These are phyloP conservation scores for Chloropsis hardwickii DNA, from an alignment of 2,113 vertebrate genomes.

Conservation along the genomic window DNA sequence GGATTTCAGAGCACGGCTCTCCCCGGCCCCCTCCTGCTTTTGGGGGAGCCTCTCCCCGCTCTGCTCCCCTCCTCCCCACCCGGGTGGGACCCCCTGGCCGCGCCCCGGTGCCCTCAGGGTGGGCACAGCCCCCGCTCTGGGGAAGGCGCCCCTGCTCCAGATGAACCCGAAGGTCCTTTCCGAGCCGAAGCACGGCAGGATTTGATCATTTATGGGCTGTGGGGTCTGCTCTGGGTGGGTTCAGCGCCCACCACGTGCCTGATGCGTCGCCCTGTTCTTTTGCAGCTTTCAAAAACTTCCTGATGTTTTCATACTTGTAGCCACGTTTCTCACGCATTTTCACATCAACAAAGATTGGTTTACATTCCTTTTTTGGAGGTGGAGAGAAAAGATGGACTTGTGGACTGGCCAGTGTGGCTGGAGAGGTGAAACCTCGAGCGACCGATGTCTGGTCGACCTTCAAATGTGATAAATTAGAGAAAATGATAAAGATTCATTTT, in stretches of 20 bases:
- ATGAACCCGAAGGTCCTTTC: background rate
- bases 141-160: background rate
- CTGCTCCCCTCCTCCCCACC: background rate
- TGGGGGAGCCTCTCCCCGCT: background rate
- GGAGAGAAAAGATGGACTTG: no score
- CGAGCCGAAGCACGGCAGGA: accelerated
- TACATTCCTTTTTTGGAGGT: no score
- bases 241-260: accelerated
- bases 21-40: background rate
- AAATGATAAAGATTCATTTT: no score
- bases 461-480: no score
- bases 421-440: no score
- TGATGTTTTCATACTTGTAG: no score
- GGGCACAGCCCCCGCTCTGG: background rate
- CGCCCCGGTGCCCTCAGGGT: background rate
- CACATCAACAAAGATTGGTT: no score
- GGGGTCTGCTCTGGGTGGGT: background rate
- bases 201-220: accelerated
- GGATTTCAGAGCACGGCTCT: background rate
- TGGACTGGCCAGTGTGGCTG: no score
- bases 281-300: no score
- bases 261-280: accelerated
- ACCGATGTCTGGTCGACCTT: no score
- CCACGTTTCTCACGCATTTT: no score
- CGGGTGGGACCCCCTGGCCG: accelerated